Evolutionary conservation across 2,888 invertebrate genomes (phyloP).

Genomic region (Hirtodrosophila alboralis): DNA sequence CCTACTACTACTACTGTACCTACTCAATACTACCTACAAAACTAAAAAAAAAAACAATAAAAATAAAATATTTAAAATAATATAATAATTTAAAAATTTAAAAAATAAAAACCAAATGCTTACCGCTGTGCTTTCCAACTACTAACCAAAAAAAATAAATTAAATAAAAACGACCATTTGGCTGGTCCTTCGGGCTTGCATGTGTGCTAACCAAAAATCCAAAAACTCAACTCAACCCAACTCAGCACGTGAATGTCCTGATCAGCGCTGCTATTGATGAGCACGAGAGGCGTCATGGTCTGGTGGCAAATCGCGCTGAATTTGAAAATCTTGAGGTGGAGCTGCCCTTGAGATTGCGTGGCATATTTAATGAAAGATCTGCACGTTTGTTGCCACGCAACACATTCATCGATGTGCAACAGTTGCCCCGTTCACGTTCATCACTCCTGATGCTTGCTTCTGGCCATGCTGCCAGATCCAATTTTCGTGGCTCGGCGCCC

Average conservation of each 20-base stretch:
- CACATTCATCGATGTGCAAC: conserved; percentile 85
- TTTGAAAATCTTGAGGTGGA: conserved; percentile 81
- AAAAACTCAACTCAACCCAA: conserved; percentile 58
- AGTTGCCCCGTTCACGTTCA: conserved; percentile 86
- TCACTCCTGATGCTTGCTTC: conserved; percentile 84
- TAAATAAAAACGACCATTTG: conserved; percentile 39
- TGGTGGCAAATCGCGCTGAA: conserved; percentile 67
- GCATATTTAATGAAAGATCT: conserved; percentile 71
- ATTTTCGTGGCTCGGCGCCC: conserved; percentile 83
- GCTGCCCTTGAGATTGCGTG: conserved; percentile 81
- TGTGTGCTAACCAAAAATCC: conserved; percentile 83
- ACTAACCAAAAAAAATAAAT: conserved; percentile 52
- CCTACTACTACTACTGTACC: conserved; percentile 73
- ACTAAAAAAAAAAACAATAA: conserved; percentile 54
- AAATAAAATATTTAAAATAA: conserved; percentile 33
- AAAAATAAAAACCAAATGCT: conserved; percentile 60
- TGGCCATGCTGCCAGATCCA: conserved; percentile 57
- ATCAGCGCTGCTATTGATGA: conserved; percentile 65
- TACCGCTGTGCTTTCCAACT: conserved; percentile 71
- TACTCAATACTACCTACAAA: conserved; percentile 66
- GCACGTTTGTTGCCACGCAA: conserved; percentile 79
- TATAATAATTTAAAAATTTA: background rate
- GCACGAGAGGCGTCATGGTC: conserved; percentile 62
- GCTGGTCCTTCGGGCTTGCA: conserved; percentile 58
- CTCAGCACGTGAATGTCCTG: conserved; percentile 71